These are phyloP conservation scores for Caracal caracal DNA, from an alignment of 2,113 vertebrate genomes.

Conservation along the genomic window DNA sequence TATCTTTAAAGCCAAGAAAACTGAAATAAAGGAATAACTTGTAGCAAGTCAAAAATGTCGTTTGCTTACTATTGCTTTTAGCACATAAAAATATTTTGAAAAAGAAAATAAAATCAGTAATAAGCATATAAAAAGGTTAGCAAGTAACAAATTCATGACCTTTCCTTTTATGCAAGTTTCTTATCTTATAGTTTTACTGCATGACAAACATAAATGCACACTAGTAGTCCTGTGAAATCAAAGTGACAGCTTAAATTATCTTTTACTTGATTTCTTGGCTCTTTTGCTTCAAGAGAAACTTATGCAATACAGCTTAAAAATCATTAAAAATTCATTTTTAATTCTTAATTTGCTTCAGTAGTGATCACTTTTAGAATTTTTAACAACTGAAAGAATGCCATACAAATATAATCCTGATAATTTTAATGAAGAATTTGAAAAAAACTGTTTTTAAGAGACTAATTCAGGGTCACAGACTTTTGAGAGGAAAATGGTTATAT, in stretches of 20 bases:
- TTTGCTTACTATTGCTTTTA: not conserved
- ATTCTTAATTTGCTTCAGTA: not conserved
- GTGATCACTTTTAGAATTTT: not conserved
- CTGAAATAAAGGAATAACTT: not conserved
- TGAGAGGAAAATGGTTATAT: not conserved
- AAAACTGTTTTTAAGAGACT: not conserved
- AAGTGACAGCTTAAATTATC: not conserved
- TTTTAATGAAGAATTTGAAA: not conserved
- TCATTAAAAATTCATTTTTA: not conserved
- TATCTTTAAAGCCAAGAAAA: not conserved
- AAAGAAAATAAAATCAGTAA: not conserved
- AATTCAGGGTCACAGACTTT: not conserved
- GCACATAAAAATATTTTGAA: not conserved
- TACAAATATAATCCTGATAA: not conserved
- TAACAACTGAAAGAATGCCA: not conserved
- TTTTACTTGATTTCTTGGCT: not conserved
- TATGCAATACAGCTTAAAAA: not conserved
- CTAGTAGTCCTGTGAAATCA: not conserved
- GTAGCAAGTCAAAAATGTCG: not conserved
- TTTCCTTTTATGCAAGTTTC: slow-evolving; percentile 5
- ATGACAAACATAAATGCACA: not conserved
- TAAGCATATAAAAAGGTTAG: not conserved
- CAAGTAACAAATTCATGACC: not conserved
- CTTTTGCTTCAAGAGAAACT: not conserved
- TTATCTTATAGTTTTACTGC: not conserved